phyloP scores from a whole-genome alignment of 2,113 vertebrate species.

The Catharus bicknelli region DNA sequence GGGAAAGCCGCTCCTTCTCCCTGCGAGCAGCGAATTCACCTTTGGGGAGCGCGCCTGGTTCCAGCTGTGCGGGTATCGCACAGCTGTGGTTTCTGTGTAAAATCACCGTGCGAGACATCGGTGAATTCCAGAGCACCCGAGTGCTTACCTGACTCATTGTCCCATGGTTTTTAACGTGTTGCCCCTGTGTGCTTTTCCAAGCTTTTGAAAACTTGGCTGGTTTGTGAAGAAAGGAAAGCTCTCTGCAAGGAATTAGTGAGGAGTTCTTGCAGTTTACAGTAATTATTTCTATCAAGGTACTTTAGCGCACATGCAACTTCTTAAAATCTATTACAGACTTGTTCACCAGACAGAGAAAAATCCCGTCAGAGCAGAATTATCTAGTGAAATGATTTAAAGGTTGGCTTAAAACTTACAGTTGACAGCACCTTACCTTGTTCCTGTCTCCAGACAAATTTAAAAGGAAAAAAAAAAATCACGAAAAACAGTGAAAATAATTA shows the following conservation, averaged over 20 bases:
- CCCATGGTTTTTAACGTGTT: accelerated
- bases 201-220: neutral
- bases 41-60: no score
- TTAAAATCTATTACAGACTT: neutral
- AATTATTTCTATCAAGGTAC: neutral
- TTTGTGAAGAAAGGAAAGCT: neutral
- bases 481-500: neutral
- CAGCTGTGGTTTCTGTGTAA: no score
- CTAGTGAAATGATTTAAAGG: neutral
- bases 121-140: accelerated
- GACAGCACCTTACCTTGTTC: neutral
- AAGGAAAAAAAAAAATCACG: neutral
- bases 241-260: neutral
- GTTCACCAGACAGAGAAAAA: neutral
- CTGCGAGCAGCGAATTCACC: accelerated
- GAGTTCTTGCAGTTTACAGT: neutral
- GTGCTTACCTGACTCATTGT: accelerated
- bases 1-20: neutral
- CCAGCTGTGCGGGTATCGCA: no score
- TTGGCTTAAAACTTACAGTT: neutral
- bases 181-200: accelerated
- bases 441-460: neutral
- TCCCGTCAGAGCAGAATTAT: neutral
- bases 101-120: accelerated
- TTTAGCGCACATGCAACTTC: accelerated